Conservation (phyloP, 1,140 invertebrate genomes). For the Scaptomyza hsui region DNA sequence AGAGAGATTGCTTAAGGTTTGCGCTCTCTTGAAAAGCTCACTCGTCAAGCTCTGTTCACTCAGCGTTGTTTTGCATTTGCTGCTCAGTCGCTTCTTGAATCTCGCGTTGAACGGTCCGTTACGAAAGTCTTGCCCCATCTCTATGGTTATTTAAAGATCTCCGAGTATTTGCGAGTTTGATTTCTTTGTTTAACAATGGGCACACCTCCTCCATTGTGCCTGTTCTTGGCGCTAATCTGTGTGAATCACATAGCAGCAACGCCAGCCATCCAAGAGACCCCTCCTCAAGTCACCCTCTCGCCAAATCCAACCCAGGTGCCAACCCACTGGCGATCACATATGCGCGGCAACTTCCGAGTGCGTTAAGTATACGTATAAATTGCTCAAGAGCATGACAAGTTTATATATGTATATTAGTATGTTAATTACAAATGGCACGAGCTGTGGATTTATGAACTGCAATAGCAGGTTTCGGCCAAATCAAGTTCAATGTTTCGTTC, state of each 20-base stretch:
- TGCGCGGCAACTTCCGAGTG: constrained; percentile 52
- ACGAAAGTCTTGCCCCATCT: background rate
- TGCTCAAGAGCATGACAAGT: background rate
- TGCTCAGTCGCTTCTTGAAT: constrained; percentile 45
- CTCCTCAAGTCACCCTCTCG: background rate
- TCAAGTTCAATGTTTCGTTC: background rate
- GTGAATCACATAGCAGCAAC: background rate
- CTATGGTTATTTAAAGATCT: background rate
- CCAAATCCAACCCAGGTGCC: background rate
- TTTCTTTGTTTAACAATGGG: constrained; percentile 5
- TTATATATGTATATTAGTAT: background rate
- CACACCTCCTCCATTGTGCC: constrained; percentile 4
- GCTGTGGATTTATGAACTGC: background rate
- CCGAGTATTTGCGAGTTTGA: background rate
- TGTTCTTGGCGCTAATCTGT: constrained; percentile 6
- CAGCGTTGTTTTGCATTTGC: background rate
- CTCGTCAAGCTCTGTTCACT: constrained; percentile 9
- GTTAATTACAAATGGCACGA: background rate
- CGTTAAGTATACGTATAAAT: constrained; percentile 47
- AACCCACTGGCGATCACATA: constrained; percentile 3
- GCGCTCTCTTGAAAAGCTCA: constrained; percentile 12
- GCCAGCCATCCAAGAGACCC: background rate
- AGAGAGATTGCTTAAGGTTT: background rate
- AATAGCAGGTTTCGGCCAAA: background rate
- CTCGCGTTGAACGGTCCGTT: constrained; percentile 28